Evolutionary conservation across 2,888 invertebrate species (phyloP).

Genomic region (Xestia c-nigrum): DNA sequence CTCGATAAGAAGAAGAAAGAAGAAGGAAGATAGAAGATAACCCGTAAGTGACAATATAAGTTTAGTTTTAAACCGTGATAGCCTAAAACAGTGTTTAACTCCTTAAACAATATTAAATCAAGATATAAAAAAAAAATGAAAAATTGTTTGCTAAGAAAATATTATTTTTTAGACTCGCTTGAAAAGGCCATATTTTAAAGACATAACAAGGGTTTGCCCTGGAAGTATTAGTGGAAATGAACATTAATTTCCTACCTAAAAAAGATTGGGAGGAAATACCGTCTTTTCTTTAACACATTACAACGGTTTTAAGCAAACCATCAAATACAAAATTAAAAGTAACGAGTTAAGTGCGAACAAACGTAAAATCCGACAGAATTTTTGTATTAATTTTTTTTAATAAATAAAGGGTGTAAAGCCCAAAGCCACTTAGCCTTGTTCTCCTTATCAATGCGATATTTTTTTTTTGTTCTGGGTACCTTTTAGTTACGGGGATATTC

Average conservation of each 20-base stretch:
- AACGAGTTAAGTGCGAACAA: slow-evolving; percentile 57
- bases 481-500: too few relatives aligned
- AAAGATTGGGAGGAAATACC: not conserved
- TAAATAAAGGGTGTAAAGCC: not conserved
- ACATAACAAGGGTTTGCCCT: not conserved
- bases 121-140: too few relatives aligned
- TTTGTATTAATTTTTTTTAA: slow-evolving; percentile 10
- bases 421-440: too few relatives aligned
- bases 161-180: not conserved
- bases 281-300: not conserved
- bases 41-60: too few relatives aligned
- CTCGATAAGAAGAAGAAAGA: too few relatives aligned
- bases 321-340: slow-evolving; percentile 41
- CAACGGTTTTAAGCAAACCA: not conserved
- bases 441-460: too few relatives aligned
- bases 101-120: too few relatives aligned
- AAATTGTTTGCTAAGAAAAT: not conserved
- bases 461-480: too few relatives aligned
- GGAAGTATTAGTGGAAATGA: not conserved
- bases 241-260: not conserved
- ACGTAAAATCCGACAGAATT: slow-evolving; percentile 39
- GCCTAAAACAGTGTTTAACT: too few relatives aligned
- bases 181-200: not conserved
- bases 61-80: too few relatives aligned
- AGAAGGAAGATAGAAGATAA: too few relatives aligned